These are phyloP conservation scores for Lytechinus pictus DNA, from an alignment of 35 echinoderm and acorn worm genomes.

Conservation along the genomic window DNA sequence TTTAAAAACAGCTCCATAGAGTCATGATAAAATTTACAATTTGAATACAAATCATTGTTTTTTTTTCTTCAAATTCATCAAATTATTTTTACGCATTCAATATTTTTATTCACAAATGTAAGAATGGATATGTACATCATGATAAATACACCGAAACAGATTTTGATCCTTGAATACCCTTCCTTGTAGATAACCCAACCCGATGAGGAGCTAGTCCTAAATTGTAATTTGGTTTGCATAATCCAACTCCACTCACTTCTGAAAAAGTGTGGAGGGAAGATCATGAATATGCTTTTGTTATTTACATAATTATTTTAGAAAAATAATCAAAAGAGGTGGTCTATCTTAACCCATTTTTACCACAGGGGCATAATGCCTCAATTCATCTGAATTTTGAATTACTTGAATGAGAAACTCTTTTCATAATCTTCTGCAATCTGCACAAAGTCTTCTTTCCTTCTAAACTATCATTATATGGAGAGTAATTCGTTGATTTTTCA, in stretches of 20 bases:
- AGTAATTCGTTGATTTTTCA: neutral
- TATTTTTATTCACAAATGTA: slow-evolving; percentile 15
- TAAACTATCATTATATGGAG: neutral
- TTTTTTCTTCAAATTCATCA: neutral
- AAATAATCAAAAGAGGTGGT: neutral
- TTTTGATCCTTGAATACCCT: neutral
- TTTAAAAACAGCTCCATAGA: neutral
- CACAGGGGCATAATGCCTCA: neutral
- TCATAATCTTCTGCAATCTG: neutral
- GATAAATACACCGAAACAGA: neutral
- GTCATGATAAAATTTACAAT: slow-evolving; percentile 6
- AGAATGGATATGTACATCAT: neutral
- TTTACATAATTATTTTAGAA: neutral
- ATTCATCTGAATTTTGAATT: neutral
- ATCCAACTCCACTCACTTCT: neutral
- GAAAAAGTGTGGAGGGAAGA: neutral
- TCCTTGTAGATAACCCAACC: neutral
- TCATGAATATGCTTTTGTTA: neutral
- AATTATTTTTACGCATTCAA: neutral
- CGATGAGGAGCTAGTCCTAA: neutral
- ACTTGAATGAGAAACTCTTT: neutral
- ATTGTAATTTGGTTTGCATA: neutral
- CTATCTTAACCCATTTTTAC: neutral
- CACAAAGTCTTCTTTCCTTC: neutral
- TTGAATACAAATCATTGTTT: neutral